These are phyloP conservation scores for Leptinotarsa peninsularis DNA, from an alignment of 2,888 invertebrate species.

Conservation along the genomic window DNA sequence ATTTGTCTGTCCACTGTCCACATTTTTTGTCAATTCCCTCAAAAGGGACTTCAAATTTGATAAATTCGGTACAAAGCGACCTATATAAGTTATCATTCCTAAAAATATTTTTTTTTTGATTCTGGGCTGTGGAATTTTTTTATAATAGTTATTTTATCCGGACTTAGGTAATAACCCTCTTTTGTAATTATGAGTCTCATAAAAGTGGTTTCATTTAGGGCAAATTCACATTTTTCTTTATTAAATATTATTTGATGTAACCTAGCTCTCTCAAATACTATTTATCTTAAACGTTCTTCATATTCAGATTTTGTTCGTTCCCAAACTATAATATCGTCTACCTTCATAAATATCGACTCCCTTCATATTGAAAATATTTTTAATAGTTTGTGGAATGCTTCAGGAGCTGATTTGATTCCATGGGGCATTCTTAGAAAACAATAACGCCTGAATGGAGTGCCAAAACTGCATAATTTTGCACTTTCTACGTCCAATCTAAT, in stretches of 20 bases:
- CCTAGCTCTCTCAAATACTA: conserved; percentile 26
- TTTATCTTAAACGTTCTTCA: conserved; percentile 26
- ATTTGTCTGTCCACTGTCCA: conserved; percentile 18
- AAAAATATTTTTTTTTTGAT: neutral
- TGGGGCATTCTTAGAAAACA: conserved; percentile 38
- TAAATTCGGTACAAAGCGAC: conserved; percentile 51
- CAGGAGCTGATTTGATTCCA: conserved; percentile 31
- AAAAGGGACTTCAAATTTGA: conserved; percentile 30
- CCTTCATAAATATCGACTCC: neutral
- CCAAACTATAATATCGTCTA: conserved; percentile 26
- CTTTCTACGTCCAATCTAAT: conserved; percentile 31
- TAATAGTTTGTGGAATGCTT: conserved; percentile 27
- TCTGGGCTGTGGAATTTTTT: neutral
- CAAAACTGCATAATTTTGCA: conserved; percentile 35
- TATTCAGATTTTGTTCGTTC: conserved; percentile 34
- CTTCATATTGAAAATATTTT: conserved; percentile 25
- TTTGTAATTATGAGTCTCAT: conserved; percentile 44
- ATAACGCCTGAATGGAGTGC: conserved; percentile 38
- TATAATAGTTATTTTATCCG: conserved; percentile 42
- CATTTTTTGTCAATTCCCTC: neutral
- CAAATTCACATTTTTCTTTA: conserved; percentile 33
- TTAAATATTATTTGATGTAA: conserved; percentile 34
- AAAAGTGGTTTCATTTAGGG: conserved; percentile 29
- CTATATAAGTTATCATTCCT: conserved; percentile 52
- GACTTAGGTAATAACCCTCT: conserved; percentile 20